These are phyloP conservation scores for Schlechtendalia chinensis DNA, from an alignment of 1,140 invertebrate genomes.

Conservation along the genomic window DNA sequence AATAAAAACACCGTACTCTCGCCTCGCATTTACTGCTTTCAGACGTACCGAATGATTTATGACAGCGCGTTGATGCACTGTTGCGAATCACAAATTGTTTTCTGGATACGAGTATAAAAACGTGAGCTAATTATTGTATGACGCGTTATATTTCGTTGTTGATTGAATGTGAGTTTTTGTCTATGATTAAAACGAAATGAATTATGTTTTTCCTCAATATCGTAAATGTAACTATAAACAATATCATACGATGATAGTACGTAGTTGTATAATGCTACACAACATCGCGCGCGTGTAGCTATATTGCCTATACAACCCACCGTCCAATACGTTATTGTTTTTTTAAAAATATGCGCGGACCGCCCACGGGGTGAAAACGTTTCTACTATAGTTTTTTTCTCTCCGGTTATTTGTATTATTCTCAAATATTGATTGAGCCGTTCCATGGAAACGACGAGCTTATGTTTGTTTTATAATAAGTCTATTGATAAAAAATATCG, in stretches of 20 bases:
- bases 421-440: not conserved
- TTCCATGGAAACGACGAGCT: not conserved
- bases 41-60: slow-evolving; percentile 29
- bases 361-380: not conserved
- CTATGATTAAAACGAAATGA: not conserved
- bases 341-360: not conserved
- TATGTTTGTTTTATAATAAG: slow-evolving; percentile 1
- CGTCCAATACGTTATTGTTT: not conserved
- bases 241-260: too few relatives aligned
- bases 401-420: not conserved
- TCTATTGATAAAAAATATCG: not conserved
- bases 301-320: not conserved
- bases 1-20: slow-evolving; percentile 22
- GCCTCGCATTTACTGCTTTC: slow-evolving; percentile 22
- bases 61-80: not conserved
- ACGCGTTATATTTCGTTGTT: not conserved
- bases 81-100: slow-evolving; percentile 15
- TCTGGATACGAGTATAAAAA: not conserved
- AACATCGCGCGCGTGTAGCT: not conserved
- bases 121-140: not conserved
- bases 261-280: too few relatives aligned
- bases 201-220: too few relatives aligned
- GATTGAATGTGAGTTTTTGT: not conserved
- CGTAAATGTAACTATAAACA: too few relatives aligned
- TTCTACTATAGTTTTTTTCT: not conserved